Percentiles rank a stretch among this genome's conserved stretches.
These are phyloP conservation scores for Synanthedon myopaeformis DNA, from an alignment of 2,888 invertebrate species.

Conservation along the genomic window DNA sequence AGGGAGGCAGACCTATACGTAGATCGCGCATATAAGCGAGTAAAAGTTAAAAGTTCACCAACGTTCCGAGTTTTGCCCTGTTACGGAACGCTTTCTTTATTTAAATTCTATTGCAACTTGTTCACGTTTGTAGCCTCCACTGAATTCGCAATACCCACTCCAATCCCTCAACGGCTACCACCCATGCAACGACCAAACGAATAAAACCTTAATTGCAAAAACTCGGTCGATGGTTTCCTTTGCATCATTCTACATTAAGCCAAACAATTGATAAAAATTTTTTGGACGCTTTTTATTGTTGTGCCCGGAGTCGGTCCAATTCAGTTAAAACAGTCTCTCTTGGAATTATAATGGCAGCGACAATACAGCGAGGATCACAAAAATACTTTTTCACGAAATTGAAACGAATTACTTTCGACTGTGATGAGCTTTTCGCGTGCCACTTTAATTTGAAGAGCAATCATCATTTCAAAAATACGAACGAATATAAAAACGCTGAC, in stretches of 20 bases:
- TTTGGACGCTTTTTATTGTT: slow-evolving; percentile 31
- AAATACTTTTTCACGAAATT: slow-evolving; percentile 38
- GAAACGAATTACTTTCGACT: slow-evolving; percentile 38
- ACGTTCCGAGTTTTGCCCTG: slow-evolving; percentile 55
- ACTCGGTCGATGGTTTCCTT: slow-evolving; percentile 30
- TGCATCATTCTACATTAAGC: slow-evolving; percentile 28
- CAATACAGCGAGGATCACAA: slow-evolving; percentile 23
- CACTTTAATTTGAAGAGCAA: neutral
- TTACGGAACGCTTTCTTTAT: slow-evolving; percentile 63
- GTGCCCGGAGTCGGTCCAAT: slow-evolving; percentile 33
- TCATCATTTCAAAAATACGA: neutral
- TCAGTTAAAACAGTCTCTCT: slow-evolving; percentile 34
- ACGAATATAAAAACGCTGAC: neutral
- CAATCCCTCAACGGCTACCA: slow-evolving; percentile 16
- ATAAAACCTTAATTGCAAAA: neutral
- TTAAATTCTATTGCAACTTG: slow-evolving; percentile 71
- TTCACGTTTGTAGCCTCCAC: slow-evolving; percentile 56
- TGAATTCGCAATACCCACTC: slow-evolving; percentile 48
- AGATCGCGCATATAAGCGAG: slow-evolving; percentile 46
- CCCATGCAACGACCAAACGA: neutral
- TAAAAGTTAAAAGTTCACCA: slow-evolving; percentile 69
- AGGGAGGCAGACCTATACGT: slow-evolving; percentile 20
- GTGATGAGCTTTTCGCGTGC: slow-evolving; percentile 49
- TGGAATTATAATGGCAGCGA: slow-evolving; percentile 27
- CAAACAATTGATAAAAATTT: slow-evolving; percentile 19